Evolutionary conservation across 1,140 invertebrate genomes (phyloP).

Genomic region (Dendroctonus valens): DNA sequence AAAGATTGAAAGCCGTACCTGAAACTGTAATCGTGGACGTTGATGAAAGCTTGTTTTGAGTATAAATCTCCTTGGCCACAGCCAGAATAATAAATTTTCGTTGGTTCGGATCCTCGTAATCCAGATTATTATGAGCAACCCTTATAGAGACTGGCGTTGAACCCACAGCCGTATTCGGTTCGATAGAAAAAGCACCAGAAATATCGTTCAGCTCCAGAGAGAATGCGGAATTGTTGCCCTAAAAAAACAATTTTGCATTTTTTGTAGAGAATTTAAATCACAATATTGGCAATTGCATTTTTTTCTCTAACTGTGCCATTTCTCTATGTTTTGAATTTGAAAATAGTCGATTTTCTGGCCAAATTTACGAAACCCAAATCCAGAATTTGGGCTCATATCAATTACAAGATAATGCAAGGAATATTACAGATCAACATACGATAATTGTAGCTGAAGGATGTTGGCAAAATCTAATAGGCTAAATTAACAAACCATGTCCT

Average conservation of each 20-base stretch:
- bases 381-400: no score
- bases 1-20: constrained; percentile 6
- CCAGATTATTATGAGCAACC: constrained; percentile 74
- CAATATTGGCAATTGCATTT: no score
- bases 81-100: constrained; percentile 87
- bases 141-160: constrained; percentile 79
- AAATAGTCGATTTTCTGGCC: no score
- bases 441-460: no score
- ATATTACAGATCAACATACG: no score
- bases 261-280: constrained; percentile 8
- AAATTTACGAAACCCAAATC: no score
- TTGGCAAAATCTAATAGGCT: no score
- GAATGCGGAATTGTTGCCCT: constrained; percentile 82
- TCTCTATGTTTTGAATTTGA: no score
- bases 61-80: constrained; percentile 79
- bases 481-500: no score
- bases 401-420: no score
- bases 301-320: no score
- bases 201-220: constrained; percentile 74
- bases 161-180: constrained; percentile 74
- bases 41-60: constrained; percentile 72
- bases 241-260: constrained; percentile 1
- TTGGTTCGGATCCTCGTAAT: constrained; percentile 91
- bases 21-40: constrained; percentile 82
- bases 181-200: constrained; percentile 78